Base-by-base conservation (phyloP, 1,140 invertebrate genomes). In the Octopus bimaculoides region DNA sequence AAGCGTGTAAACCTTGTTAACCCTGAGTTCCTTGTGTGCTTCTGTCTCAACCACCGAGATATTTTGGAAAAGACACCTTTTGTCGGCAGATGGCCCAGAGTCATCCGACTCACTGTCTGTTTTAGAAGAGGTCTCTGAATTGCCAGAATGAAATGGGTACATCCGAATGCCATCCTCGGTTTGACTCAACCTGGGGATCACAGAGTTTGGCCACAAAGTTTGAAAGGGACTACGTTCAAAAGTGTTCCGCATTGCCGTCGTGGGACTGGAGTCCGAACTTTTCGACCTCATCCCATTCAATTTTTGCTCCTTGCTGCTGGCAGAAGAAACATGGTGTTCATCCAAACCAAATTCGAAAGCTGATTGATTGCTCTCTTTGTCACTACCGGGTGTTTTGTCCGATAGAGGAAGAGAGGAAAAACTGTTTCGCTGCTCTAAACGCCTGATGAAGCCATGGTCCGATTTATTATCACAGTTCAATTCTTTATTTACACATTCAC, bases 1-100 rank as follows among this genome's bases (percentile, higher is more conserved):
- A 5, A 86, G 73, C 8, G 83, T 85, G 66, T 84, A 87, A 55
- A 82, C 79, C 17, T 79, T 61, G 76, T 78, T 75, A 80, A 83
- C 83, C 53, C 84, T 79, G 77, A 4, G 26, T 69, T 54, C 75
- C 41, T 52, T 78, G 52, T 71, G 78, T 41, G 66, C n/a, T 12
- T 77, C 78, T 41, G 71, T 74, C 71, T 79, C 80, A 26, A 53
- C 14, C 74, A 61, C 54, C 17, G 52, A 26, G 4, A 66, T 53
- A 78, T 75, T 54, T n/a, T 54, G 26, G 54, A 52, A 54, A 41
- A 53, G 53, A 61, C 52, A 71, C 26, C 66, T 66, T 75, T 54
- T 69, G 78, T 69, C 54, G 26, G 54, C 66, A 66, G 41, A 53
- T 54, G 20, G 56, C n/a, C 14, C 53, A 52, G 52, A 75, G 14